A percentile compares a stretch with the other conserved stretches of the same genome.
These are phyloP conservation scores for Panopea generosa DNA, from an alignment of 2,888 invertebrate genomes.

Conservation along the genomic window DNA sequence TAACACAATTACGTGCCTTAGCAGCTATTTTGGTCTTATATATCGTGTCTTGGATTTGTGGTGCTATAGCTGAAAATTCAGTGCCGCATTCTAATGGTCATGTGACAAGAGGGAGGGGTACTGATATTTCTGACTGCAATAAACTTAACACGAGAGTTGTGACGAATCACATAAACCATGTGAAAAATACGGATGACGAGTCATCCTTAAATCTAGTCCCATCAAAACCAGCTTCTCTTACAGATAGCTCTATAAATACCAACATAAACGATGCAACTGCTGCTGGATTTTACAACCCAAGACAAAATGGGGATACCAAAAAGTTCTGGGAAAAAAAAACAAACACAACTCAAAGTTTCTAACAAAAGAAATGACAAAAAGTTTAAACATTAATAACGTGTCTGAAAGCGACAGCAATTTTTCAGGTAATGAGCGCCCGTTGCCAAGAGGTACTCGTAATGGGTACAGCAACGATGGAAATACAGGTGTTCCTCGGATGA, in stretches of 20 bases:
- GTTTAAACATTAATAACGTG: slow-evolving; percentile 72
- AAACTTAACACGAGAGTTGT: slow-evolving; percentile 45
- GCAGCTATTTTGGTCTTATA: slow-evolving; percentile 92
- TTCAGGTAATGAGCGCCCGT: slow-evolving; percentile 66
- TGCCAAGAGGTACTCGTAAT: slow-evolving; percentile 63
- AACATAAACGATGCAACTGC: slow-evolving; percentile 50
- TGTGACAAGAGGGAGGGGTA: slow-evolving; percentile 71
- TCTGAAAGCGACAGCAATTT: slow-evolving; percentile 70
- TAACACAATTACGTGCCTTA: slow-evolving; percentile 93
- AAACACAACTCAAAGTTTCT: slow-evolving; percentile 79
- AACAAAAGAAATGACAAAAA: slow-evolving; percentile 79
- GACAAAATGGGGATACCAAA: slow-evolving; percentile 96
- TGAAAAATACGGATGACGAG: slow-evolving; percentile 46
- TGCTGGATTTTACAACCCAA: slow-evolving; percentile 94
- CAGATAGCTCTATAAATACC: slow-evolving; percentile 42
- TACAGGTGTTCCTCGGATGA: slow-evolving; percentile 69
- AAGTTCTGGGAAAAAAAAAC: slow-evolving; percentile 93
- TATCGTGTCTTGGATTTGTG: slow-evolving; percentile 91
- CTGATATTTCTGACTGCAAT: slow-evolving; percentile 54
- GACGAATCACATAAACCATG: slow-evolving; percentile 49
- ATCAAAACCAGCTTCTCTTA: slow-evolving; percentile 65
- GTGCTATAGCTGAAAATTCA: slow-evolving; percentile 88
- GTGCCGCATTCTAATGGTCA: slow-evolving; percentile 76
- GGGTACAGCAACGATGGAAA: slow-evolving; percentile 64
- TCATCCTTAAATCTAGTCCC: slow-evolving; percentile 79